phyloP scores from a whole-genome alignment of 2,888 invertebrate species.

The Leptinotarsa tumamoca region DNA sequence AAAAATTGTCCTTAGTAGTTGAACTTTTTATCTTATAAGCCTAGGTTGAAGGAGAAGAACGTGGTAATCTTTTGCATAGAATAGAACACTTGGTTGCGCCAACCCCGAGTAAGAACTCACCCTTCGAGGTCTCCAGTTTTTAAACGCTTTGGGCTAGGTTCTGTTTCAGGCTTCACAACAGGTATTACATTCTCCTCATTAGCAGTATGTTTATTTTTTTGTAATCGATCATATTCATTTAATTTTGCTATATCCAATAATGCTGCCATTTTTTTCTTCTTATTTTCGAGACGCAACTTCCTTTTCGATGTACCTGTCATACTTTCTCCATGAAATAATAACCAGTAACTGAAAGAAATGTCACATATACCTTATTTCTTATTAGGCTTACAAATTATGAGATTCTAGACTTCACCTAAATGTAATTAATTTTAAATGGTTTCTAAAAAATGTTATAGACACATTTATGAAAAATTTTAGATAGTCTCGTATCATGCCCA shows the following conservation, averaged over 20 bases:
- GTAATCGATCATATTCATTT: conserved; percentile 71
- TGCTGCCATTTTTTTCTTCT: conserved; percentile 74
- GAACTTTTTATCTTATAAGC: too few species aligned
- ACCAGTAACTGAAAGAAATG: conserved; percentile 48
- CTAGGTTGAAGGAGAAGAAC: too few species aligned
- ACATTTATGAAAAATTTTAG: conserved; percentile 55
- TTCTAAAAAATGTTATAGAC: conserved; percentile 50
- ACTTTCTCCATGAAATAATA: conserved; percentile 50
- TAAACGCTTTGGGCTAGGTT: conserved; percentile 54
- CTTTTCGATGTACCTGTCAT: conserved; percentile 67
- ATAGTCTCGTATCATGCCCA: conserved; percentile 54
- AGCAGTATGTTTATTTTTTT: conserved; percentile 54
- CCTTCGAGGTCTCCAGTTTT: conserved; percentile 49
- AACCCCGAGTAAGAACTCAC: conserved; percentile 27
- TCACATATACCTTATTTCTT: conserved; percentile 17
- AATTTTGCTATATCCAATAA: conserved; percentile 72
- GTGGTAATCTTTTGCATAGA: too few species aligned
- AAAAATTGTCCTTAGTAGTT: too few species aligned
- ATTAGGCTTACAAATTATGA: neutral
- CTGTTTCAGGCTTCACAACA: conserved; percentile 40
- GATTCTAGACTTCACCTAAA: conserved; percentile 45
- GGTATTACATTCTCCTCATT: conserved; percentile 42
- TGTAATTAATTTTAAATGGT: conserved; percentile 49
- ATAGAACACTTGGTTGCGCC: too few species aligned
- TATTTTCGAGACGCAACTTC: conserved; percentile 71